Conservation (phyloP, 2,113 vertebrate genomes). For the Hypocryptadius cinnamomeus region DNA sequence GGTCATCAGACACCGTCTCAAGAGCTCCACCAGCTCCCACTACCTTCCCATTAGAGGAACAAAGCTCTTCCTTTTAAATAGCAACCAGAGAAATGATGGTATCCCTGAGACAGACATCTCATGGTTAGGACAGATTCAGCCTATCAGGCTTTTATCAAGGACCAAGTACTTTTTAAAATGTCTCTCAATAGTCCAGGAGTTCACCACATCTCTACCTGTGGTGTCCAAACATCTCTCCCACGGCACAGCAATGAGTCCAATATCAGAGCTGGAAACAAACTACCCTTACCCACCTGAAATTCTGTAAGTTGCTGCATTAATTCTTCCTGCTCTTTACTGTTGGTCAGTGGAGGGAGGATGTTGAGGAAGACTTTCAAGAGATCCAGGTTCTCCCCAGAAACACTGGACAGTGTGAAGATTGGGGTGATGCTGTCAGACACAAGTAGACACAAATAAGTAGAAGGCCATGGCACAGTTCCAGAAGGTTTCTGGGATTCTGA, state of each 20-base stretch:
- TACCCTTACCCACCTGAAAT: conserved; percentile 81
- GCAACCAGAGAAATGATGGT: not conserved
- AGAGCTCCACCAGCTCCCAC: not conserved
- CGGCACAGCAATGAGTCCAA: not conserved
- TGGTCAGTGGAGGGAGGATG: conserved; percentile 95
- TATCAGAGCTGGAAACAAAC: not conserved
- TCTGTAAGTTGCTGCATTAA: conserved; percentile 97
- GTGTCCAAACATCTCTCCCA: not conserved
- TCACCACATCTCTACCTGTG: not conserved
- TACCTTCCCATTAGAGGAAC: not conserved
- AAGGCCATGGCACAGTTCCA: not conserved
- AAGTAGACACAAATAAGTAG: not conserved
- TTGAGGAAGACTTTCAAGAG: conserved; percentile 96
- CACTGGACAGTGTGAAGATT: conserved; percentile 94
- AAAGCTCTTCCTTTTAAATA: not conserved
- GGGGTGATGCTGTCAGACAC: conserved; percentile 84
- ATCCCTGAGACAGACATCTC: not conserved
- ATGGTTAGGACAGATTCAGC: not conserved
- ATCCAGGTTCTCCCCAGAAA: conserved; percentile 92
- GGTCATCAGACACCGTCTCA: not conserved
- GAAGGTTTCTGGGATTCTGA: not conserved
- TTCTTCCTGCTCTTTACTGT: conserved; percentile 96
- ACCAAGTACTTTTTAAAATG: not conserved
- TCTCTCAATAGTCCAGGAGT: not conserved
- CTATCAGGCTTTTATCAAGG: not conserved